Percentiles rank a stretch among this genome's conserved stretches.
Conservation (phyloP, 2,113 vertebrate genomes). For the Potamarius usumacintae region DNA sequence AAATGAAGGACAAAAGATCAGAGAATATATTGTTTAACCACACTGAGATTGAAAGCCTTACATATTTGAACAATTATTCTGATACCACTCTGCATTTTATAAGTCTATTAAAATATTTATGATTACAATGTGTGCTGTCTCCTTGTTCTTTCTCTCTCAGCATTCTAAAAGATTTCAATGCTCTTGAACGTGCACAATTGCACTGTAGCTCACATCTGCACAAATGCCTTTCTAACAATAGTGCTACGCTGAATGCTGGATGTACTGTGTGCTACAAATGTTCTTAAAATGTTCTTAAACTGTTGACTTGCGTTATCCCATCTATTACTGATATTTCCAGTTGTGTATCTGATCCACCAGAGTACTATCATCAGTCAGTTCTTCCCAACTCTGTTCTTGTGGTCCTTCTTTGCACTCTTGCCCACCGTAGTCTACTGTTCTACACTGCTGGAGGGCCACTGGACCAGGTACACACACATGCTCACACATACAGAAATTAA, state of each 20-base stretch:
- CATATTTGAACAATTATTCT: no score
- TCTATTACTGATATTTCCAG: background rate
- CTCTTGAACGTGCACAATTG: slow-evolving; percentile 66
- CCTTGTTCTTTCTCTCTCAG: slow-evolving; percentile 61
- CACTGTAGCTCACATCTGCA: background rate
- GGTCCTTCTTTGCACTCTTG: slow-evolving; percentile 89
- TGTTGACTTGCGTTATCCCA: no score
- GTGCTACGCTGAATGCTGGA: background rate
- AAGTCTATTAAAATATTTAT: slow-evolving; percentile 1
- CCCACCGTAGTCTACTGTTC: slow-evolving; percentile 94
- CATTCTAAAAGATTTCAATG: slow-evolving; percentile 93
- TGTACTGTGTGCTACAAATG: background rate
- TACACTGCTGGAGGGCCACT: slow-evolving; percentile 87
- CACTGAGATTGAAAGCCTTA: background rate
- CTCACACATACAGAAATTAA: background rate
- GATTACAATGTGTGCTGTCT: background rate
- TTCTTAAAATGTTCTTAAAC: background rate
- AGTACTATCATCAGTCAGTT: slow-evolving; percentile 91
- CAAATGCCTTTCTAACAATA: background rate
- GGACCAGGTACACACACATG: slow-evolving; percentile 82
- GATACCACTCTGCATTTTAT: background rate
- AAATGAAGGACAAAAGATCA: background rate
- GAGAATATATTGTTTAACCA: background rate
- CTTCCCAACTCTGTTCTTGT: slow-evolving; percentile 92
- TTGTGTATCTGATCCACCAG: slow-evolving; percentile 63